Percentiles rank a stretch among this genome's conserved stretches.
Evolutionary conservation across 2,113 vertebrate species (phyloP).

Genomic region (Spea multiplicata): DNA sequence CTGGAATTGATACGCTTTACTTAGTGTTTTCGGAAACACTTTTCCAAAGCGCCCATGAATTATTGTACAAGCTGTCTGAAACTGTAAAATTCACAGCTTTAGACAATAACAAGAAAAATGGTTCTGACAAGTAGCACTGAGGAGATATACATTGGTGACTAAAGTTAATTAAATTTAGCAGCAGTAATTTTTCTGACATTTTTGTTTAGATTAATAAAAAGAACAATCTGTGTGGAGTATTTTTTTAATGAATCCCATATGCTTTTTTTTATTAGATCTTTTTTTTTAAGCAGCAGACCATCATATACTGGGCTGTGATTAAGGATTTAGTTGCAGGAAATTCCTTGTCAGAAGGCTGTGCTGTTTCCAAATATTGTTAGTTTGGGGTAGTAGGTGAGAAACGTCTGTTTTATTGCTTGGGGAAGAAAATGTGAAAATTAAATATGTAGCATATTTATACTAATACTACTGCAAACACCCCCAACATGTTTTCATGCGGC

Average conservation of each 20-base stretch:
- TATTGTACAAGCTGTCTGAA: slow-evolving; percentile 23
- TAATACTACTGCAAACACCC: too few relatives aligned
- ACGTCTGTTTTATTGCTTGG: background rate
- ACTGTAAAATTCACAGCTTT: slow-evolving; percentile 30
- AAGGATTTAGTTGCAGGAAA: slow-evolving; percentile 41
- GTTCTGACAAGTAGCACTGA: slow-evolving; percentile 45
- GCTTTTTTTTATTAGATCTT: slow-evolving; percentile 40
- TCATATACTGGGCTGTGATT: slow-evolving; percentile 43
- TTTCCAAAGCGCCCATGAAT: slow-evolving; percentile 14
- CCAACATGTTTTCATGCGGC: too few relatives aligned
- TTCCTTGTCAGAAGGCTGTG: slow-evolving; percentile 35
- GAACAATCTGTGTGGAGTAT: slow-evolving; percentile 7
- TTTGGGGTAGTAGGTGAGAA: slow-evolving; percentile 18
- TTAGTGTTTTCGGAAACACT: slow-evolving; percentile 28
- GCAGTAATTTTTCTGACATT: slow-evolving; percentile 49
- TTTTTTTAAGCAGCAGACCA: slow-evolving; percentile 40
- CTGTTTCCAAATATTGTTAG: slow-evolving; percentile 1
- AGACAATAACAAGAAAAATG: slow-evolving; percentile 3
- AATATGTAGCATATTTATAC: too few relatives aligned
- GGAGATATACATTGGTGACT: slow-evolving; percentile 47
- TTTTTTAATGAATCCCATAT: slow-evolving; percentile 41
- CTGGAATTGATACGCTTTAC: background rate
- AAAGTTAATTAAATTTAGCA: slow-evolving; percentile 58
- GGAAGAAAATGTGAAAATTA: background rate
- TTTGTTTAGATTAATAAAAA: slow-evolving; percentile 43